Base-by-base conservation (phyloP, 2,888 invertebrate genomes). In the Sphecodes monilicornis region DNA sequence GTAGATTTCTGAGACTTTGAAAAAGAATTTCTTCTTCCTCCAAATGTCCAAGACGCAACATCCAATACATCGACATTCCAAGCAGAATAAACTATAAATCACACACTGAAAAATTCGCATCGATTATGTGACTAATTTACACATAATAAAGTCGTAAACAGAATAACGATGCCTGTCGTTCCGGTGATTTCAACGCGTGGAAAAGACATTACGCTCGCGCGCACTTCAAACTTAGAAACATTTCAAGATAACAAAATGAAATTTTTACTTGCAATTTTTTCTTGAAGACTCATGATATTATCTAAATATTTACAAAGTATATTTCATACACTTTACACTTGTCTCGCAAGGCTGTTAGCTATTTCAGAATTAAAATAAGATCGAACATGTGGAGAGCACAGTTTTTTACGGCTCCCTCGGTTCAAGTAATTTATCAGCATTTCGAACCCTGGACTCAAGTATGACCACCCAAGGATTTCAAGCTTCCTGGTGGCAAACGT, bases 381-480 rank as follows among this genome's bases (percentile, higher is more conserved):
- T 18, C 64, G 32, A 16, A 64, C 64, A 64, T 18, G 64, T 32
- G 64, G 22, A 54, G 29, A 54, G 29, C 32, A 22, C 26, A 16
- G 41, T 32, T 76, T 71, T 36, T 50, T 36, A 13, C 74, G 50
- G 41, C n/a, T 41, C 74, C 32, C 32, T 73, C 41, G 32, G 74
- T 78, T 26, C n/a, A 60, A 36, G 75, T 41, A 80, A 77, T 86
- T 85, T 85, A 88, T 85, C 83, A 75, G 70, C 29, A 46, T 72
- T 83, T 80, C 70, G 70, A 80, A 75, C 68, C 72, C 32, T 32
- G 32, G 41, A 70, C 32, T 74, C 32, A 66, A 57, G 69, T 88
- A 71, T 76, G 89, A 85, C 85, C 89, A 89, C 89, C 89, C 89
- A 88, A 84, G 82, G 83, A 72, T 60, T 74, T 82, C 71, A 73